Evolutionary conservation across 2,113 vertebrate species (phyloP).

Genomic region (Raja brachyura): DNA sequence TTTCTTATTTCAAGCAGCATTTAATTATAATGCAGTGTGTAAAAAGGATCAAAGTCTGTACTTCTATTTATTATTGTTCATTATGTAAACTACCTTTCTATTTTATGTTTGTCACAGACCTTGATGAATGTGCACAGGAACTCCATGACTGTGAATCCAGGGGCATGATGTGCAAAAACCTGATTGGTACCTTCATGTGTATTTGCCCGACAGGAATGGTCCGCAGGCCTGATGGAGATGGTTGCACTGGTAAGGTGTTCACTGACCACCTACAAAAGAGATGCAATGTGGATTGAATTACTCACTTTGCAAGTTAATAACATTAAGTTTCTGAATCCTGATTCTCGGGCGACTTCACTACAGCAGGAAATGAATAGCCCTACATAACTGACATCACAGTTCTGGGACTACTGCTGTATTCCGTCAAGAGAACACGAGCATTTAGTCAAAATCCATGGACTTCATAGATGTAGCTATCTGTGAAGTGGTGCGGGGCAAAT

Average conservation of each 20-base stretch:
- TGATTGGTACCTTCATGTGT: conserved; percentile 80
- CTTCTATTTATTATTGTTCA: background rate
- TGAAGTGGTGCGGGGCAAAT: too few relatives aligned
- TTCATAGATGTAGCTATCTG: too few relatives aligned
- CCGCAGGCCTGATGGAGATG: conserved; percentile 61
- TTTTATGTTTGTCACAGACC: conserved; percentile 50
- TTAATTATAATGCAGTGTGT: background rate
- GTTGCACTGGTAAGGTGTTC: conserved; percentile 63
- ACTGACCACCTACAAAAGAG: background rate
- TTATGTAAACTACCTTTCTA: background rate
- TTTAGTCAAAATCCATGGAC: too few relatives aligned
- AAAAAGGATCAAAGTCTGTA: background rate
- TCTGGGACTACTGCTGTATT: too few relatives aligned
- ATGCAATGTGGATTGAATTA: background rate
- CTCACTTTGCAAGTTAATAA: background rate
- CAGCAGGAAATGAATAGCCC: background rate
- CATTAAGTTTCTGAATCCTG: background rate
- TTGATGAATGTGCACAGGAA: conserved; percentile 69
- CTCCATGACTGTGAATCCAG: conserved; percentile 71
- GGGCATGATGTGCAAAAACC: conserved; percentile 77
- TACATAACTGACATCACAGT: too few relatives aligned
- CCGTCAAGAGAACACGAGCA: too few relatives aligned
- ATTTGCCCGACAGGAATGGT: conserved; percentile 71
- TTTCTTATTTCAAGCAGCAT: background rate
- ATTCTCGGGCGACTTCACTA: background rate